A percentile compares a stretch with the other conserved stretches of the same genome.
phyloP scores from a whole-genome alignment of 1,140 invertebrate species.

The Drosophila kurseongensis region DNA sequence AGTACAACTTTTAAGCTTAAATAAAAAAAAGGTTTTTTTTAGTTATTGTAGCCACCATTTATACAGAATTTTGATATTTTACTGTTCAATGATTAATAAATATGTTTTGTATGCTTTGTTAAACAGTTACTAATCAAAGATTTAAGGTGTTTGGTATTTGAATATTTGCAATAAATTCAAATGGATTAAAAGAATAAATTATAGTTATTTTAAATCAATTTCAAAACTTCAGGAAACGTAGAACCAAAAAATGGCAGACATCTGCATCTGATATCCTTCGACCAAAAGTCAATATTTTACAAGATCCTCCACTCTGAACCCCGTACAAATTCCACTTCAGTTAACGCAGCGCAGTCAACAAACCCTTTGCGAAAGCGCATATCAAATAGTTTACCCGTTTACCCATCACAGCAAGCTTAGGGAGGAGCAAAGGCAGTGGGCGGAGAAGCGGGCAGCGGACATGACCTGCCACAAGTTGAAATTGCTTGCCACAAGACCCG shows the following conservation, averaged over 20 bases:
- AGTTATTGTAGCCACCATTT: too few relatives aligned
- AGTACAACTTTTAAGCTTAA: too few relatives aligned
- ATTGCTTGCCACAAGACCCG: constrained; percentile 47
- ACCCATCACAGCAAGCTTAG: constrained; percentile 36
- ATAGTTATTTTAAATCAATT: not conserved
- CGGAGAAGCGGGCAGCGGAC: constrained; percentile 32
- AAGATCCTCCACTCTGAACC: not conserved
- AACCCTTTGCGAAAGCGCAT: constrained; percentile 24
- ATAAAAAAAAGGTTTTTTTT: too few relatives aligned
- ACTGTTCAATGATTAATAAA: too few relatives aligned
- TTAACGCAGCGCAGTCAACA: constrained; percentile 27
- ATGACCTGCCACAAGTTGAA: constrained; percentile 65
- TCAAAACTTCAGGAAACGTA: not conserved
- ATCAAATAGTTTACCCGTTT: constrained; percentile 31
- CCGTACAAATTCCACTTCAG: constrained; percentile 20
- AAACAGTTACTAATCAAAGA: too few relatives aligned
- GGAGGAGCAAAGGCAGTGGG: constrained; percentile 17
- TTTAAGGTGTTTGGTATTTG: too few relatives aligned
- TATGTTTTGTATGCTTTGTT: too few relatives aligned
- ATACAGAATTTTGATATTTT: too few relatives aligned
- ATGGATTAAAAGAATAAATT: not conserved
- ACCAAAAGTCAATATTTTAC: constrained; percentile 7
- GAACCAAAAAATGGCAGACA: not conserved
- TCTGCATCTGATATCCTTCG: too few relatives aligned
- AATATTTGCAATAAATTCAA: too few relatives aligned